These are phyloP conservation scores for Drosophila nr. fundita DNA, from an alignment of 2,888 invertebrate genomes.

Conservation along the genomic window DNA sequence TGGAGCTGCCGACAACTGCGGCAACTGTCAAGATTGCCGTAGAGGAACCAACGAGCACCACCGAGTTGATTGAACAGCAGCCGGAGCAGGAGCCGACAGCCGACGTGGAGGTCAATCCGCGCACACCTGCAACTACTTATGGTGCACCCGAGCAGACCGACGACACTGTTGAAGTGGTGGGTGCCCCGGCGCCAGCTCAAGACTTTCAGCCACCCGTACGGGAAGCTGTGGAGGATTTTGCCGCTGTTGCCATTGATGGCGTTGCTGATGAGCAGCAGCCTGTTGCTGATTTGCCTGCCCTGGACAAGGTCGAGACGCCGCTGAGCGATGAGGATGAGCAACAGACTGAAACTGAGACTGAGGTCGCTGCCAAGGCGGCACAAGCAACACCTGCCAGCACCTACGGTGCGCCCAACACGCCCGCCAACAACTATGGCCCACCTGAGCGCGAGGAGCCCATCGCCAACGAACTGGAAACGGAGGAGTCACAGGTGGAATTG, in stretches of 20 bases:
- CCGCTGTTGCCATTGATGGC: slow-evolving; percentile 53
- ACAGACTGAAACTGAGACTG: slow-evolving; percentile 22
- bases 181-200: slow-evolving; percentile 64
- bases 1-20: slow-evolving; percentile 48
- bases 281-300: slow-evolving; percentile 82
- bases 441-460: slow-evolving; percentile 59
- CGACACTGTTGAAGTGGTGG: slow-evolving; percentile 65
- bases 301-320: slow-evolving; percentile 57
- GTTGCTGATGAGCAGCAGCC: slow-evolving; percentile 64
- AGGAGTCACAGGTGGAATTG: slow-evolving; percentile 73
- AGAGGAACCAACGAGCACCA: slow-evolving; percentile 47
- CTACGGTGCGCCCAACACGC: slow-evolving; percentile 73
- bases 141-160: slow-evolving; percentile 66
- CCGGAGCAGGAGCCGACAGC: slow-evolving; percentile 32
- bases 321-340: slow-evolving; percentile 37
- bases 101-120: slow-evolving; percentile 45
- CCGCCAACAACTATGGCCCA: slow-evolving; percentile 73
- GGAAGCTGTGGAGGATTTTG: slow-evolving; percentile 76
- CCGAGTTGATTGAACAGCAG: slow-evolving; percentile 43
- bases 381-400: slow-evolving; percentile 56
- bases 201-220: slow-evolving; percentile 81
- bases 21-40: slow-evolving; percentile 41
- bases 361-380: slow-evolving; percentile 38
- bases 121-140: slow-evolving; percentile 76
- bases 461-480: slow-evolving; percentile 62